phyloP scores from a whole-genome alignment of 2,797 vertebrate genomes.

The Masticophis lateralis region DNA sequence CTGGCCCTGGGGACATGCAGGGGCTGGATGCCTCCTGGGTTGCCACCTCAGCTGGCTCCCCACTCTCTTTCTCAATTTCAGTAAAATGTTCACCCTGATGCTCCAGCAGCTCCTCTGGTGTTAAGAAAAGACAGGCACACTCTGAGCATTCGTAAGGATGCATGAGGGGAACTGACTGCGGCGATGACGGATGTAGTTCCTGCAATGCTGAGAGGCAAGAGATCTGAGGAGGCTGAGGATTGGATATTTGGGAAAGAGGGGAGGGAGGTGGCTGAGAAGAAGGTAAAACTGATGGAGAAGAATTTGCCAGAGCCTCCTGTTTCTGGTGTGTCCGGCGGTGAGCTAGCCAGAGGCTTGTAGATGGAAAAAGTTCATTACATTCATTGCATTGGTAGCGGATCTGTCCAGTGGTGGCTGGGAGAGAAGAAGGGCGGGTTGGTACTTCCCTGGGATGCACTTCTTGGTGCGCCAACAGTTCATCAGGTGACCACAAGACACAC shows the following conservation, averaged over 20 bases:
- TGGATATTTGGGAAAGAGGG: background rate
- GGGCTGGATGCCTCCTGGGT: conserved; percentile 42
- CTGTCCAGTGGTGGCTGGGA: conserved; percentile 57
- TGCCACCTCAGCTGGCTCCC: conserved; percentile 53
- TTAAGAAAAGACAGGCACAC: conserved; percentile 84
- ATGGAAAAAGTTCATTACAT: conserved; percentile 83
- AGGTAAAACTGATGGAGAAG: conserved; percentile 22
- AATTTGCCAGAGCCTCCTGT: background rate
- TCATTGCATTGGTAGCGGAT: conserved; percentile 90
- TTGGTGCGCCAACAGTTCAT: conserved; percentile 86
- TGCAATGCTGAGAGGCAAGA: conserved; percentile 51
- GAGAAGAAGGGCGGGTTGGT: background rate
- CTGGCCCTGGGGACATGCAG: background rate
- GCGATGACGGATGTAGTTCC: background rate
- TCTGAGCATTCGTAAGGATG: conserved; percentile 91
- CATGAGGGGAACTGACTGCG: conserved; percentile 49
- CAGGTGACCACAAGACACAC: conserved; percentile 77
- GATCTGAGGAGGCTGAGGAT: background rate
- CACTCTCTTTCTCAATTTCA: conserved; percentile 83
- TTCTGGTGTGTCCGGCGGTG: conserved; percentile 80
- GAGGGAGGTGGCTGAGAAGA: background rate
- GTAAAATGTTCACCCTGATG: conserved; percentile 91
- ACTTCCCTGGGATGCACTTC: conserved; percentile 84
- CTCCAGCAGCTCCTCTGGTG: conserved; percentile 88
- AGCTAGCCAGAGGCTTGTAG: conserved; percentile 84